phyloP scores from a whole-genome alignment of 2,113 vertebrate species.

The Bos taurus region DNA sequence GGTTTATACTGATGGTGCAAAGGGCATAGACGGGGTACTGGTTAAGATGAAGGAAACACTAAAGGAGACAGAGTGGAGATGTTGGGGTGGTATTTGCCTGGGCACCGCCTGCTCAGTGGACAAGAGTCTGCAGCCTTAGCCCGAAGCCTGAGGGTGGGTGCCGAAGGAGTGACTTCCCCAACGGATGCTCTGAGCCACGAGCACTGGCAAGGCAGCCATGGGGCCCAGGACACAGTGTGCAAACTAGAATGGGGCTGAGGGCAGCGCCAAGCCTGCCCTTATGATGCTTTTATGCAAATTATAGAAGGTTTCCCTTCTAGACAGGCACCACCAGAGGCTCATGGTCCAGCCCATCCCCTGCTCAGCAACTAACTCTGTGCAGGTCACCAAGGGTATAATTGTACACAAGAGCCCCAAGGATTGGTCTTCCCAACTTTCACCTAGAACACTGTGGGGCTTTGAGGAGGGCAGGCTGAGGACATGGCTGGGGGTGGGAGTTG shows the following conservation, averaged over 20 bases:
- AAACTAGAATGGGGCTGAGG: not conserved
- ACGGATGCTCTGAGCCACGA: not conserved
- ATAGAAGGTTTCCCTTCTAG: not conserved
- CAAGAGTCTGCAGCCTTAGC: rapidly evolving
- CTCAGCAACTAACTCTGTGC: not conserved
- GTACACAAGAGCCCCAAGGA: not conserved
- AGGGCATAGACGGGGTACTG: rapidly evolving
- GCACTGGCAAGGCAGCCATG: not conserved
- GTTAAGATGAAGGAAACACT: not conserved
- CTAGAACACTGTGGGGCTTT: rapidly evolving
- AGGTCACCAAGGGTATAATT: no score
- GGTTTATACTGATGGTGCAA: rapidly evolving
- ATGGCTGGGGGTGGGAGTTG: not conserved
- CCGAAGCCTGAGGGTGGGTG: rapidly evolving
- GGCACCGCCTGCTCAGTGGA: not conserved
- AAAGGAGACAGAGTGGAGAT: not conserved
- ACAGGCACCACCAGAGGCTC: not conserved
- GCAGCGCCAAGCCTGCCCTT: not conserved
- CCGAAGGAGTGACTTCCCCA: not conserved
- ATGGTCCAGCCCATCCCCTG: rapidly evolving
- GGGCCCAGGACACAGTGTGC: not conserved
- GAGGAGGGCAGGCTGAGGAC: not conserved
- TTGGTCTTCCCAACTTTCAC: no score
- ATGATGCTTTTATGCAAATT: not conserved
- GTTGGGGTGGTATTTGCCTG: rapidly evolving